phyloP scores from a whole-genome alignment of 2,888 invertebrate genomes.

The Eretmocerus hayati region DNA sequence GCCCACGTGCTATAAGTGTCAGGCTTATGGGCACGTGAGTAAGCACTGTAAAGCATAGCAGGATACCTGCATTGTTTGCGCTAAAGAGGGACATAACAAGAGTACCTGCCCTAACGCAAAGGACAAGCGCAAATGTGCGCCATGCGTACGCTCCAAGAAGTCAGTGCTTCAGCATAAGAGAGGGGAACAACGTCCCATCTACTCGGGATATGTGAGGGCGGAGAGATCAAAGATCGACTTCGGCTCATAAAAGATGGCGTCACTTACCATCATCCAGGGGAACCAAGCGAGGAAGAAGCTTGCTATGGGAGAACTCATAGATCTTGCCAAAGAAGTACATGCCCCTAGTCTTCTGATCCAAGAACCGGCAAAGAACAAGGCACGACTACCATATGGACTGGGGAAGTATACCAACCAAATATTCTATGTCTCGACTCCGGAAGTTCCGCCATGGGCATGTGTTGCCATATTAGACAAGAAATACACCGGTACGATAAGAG shows the following conservation, averaged over 20 bases:
- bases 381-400: background rate
- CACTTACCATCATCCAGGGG: background rate
- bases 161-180: background rate
- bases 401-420: background rate
- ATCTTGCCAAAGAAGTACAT: background rate
- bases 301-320: background rate
- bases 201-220: background rate
- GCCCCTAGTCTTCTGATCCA: constrained; percentile 1
- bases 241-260: background rate
- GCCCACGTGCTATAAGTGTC: constrained; percentile 24
- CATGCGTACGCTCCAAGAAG: constrained; percentile 4
- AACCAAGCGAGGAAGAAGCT: constrained; percentile 4
- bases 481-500: background rate
- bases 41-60: constrained; percentile 9
- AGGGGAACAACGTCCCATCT: constrained; percentile 5
- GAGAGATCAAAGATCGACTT: background rate
- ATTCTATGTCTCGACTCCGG: background rate
- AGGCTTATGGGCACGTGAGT: constrained; percentile 19
- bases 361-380: constrained; percentile 4
- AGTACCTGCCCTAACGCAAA: constrained; percentile 4
- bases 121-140: background rate
- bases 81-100: background rate
- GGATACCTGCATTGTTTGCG: constrained; percentile 18
- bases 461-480: background rate
- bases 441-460: background rate